phyloP scores from a whole-genome alignment of 2,888 invertebrate genomes.

The Ptilodon capucinus region DNA sequence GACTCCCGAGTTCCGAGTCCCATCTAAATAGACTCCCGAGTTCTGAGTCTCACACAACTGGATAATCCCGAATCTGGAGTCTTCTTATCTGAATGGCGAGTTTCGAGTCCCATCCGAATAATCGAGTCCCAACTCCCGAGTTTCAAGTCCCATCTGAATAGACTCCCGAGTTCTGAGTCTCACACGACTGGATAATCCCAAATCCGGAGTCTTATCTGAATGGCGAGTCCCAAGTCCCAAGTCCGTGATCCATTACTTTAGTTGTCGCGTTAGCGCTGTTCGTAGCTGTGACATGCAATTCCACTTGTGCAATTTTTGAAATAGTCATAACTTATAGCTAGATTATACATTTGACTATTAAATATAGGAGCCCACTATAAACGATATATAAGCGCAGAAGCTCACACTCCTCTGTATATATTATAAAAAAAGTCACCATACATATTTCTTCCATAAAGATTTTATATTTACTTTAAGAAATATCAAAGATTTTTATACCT shows the following conservation, averaged over 20 bases:
- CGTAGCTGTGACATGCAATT: slow-evolving; percentile 80
- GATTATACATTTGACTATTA: slow-evolving; percentile 79
- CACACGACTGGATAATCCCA: too few relatives aligned
- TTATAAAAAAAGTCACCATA: slow-evolving; percentile 68
- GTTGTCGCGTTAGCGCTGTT: slow-evolving; percentile 70
- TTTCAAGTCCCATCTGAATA: too few relatives aligned
- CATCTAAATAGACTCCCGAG: too few relatives aligned
- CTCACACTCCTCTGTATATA: slow-evolving; percentile 63
- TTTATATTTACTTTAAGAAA: slow-evolving; percentile 79
- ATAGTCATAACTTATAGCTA: slow-evolving; percentile 82
- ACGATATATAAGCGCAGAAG: slow-evolving; percentile 61
- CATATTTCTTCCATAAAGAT: slow-evolving; percentile 76
- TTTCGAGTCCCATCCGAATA: too few relatives aligned
- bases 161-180: too few relatives aligned
- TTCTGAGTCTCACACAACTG: too few relatives aligned
- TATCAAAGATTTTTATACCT: slow-evolving; percentile 73
- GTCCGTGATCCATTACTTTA: slow-evolving; percentile 60
- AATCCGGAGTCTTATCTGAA: too few relatives aligned
- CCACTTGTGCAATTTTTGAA: slow-evolving; percentile 81
- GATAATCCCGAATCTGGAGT: too few relatives aligned
- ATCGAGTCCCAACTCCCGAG: too few relatives aligned
- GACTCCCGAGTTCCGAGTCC: too few relatives aligned
- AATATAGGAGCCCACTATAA: slow-evolving; percentile 81
- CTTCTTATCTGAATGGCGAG: too few relatives aligned
- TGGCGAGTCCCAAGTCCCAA: slow-evolving; percentile 59